Conservation (phyloP, 2,888 invertebrate species). For the Ptychoptera albimana region DNA sequence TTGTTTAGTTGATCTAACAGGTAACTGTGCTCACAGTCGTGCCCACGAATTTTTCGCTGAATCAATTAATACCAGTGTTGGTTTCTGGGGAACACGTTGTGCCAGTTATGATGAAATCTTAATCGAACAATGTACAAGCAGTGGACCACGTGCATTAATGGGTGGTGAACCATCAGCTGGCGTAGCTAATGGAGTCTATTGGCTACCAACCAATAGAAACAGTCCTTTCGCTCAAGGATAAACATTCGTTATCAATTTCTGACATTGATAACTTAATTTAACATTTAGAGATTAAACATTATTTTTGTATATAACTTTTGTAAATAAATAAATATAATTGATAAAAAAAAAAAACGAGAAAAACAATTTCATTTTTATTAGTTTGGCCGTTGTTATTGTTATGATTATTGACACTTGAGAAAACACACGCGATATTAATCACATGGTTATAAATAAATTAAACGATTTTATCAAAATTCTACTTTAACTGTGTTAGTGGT, state of each 20-base stretch:
- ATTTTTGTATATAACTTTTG: too few species aligned
- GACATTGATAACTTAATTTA: too few species aligned
- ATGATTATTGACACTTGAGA: too few species aligned
- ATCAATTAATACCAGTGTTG: neutral
- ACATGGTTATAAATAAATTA: too few species aligned
- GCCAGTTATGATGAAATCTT: neutral
- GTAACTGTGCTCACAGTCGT: slow-evolving; percentile 7
- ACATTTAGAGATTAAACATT: too few species aligned
- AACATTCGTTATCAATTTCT: neutral
- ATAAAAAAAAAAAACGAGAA: too few species aligned
- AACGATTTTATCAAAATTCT: too few species aligned
- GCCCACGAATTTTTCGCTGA: slow-evolving; percentile 5
- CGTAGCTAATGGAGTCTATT: neutral
- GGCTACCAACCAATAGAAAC: neutral
- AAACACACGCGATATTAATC: too few species aligned
- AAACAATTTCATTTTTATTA: too few species aligned
- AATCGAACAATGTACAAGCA: slow-evolving; percentile 1
- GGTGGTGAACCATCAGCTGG: slow-evolving; percentile 3
- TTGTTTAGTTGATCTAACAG: slow-evolving; percentile 5
- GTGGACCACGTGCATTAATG: slow-evolving; percentile 3
- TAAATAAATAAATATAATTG: too few species aligned
- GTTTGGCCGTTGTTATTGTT: too few species aligned
- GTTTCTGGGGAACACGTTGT: slow-evolving; percentile 4
- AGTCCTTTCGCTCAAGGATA: slow-evolving; percentile 1
- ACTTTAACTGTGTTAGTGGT: too few species aligned